Evolutionary conservation across 1,140 invertebrate genomes (phyloP).

Genomic region (Danaus plexippus): DNA sequence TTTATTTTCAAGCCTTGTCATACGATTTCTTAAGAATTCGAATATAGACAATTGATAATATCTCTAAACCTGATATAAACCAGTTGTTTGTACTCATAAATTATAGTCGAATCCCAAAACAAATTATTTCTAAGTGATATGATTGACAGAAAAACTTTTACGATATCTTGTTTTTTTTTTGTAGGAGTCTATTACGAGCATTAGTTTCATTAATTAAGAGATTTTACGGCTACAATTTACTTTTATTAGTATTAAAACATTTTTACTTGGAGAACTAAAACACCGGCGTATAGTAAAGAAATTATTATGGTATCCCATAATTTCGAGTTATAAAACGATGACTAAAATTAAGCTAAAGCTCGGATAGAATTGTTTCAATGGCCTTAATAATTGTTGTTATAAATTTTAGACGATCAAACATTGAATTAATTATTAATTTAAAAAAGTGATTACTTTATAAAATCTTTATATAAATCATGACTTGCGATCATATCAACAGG

Average conservation of each 20-base stretch:
- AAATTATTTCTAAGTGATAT: constrained; percentile 36
- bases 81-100: constrained; percentile 37
- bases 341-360: constrained; percentile 27
- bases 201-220: constrained; percentile 66
- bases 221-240: constrained; percentile 55
- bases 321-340: constrained; percentile 45
- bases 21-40: constrained; percentile 44
- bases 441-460: constrained; percentile 1
- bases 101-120: constrained; percentile 31
- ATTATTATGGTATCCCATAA: constrained; percentile 50
- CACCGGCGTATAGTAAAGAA: constrained; percentile 40
- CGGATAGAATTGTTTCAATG: constrained; percentile 14
- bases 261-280: constrained; percentile 44
- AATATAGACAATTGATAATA: constrained; percentile 37
- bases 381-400: constrained; percentile 8
- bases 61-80: constrained; percentile 25
- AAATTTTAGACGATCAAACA: constrained; percentile 9
- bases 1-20: constrained; percentile 49
- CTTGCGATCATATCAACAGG: constrained; percentile 2
- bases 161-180: constrained; percentile 31
- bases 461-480: constrained; percentile 2
- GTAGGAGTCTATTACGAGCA: constrained; percentile 52
- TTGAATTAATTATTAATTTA: constrained; percentile 16
- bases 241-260: constrained; percentile 61
- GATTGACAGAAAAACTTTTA: constrained; percentile 34